These are phyloP conservation scores for Ennomos fuscantarius DNA, from an alignment of 2,888 invertebrate species.

Conservation along the genomic window DNA sequence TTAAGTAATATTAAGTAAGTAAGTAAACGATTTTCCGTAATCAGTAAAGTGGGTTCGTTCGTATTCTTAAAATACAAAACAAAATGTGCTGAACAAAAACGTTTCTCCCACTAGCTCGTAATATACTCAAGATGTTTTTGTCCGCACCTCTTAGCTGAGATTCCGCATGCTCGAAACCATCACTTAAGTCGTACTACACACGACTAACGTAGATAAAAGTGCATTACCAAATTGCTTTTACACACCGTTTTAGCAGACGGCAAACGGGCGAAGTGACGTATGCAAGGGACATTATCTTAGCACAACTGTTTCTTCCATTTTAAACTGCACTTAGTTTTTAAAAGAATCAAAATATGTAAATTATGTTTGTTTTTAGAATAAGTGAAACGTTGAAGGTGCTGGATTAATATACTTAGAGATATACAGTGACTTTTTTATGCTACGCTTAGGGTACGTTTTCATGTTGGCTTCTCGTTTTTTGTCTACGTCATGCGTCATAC, in stretches of 20 bases:
- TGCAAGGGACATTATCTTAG: constrained; percentile 28
- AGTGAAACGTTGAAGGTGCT: neutral
- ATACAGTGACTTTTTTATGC: constrained; percentile 1
- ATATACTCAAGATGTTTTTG: constrained; percentile 40
- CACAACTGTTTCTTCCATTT: constrained; percentile 11
- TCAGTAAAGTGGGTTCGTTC: constrained; percentile 13
- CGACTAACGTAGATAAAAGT: constrained; percentile 59
- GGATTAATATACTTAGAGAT: neutral
- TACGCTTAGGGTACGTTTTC: constrained; percentile 6
- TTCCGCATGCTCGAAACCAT: constrained; percentile 41
- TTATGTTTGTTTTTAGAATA: neutral
- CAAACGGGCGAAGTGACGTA: constrained; percentile 56
- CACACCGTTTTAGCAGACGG: constrained; percentile 57
- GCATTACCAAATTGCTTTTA: constrained; percentile 75
- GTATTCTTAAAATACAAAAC: constrained; percentile 19
- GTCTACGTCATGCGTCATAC: constrained; percentile 14
- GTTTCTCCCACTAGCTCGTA: constrained; percentile 28
- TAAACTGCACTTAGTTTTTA: constrained; percentile 3
- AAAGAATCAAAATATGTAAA: neutral
- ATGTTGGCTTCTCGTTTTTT: constrained; percentile 1
- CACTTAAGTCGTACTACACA: constrained; percentile 38
- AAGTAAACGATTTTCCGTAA: constrained; percentile 7
- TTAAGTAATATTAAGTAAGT: neutral
- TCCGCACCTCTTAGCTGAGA: constrained; percentile 42
- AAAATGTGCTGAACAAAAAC: constrained; percentile 34